A percentile compares a stretch with the other conserved stretches of the same genome.
These are phyloP conservation scores for Chrysogorgia sp. DNA, from an alignment of 92 coral and sea anemone species.

Conservation along the genomic window DNA sequence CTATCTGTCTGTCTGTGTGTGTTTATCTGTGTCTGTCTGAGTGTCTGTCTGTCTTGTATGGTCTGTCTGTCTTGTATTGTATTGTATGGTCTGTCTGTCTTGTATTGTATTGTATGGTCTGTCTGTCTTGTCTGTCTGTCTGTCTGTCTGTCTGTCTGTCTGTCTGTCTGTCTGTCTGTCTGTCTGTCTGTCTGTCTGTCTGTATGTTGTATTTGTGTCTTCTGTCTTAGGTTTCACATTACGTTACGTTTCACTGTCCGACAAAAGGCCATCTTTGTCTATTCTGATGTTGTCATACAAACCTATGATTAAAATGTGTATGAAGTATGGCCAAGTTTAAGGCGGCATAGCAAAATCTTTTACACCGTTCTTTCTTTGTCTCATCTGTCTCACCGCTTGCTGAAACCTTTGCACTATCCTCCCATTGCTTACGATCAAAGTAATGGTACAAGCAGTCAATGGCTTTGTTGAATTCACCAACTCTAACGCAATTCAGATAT, in stretches of 20 bases:
- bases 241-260: background rate
- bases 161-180: no score
- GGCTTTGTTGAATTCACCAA: slow-evolving; percentile 79
- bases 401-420: slow-evolving; percentile 46
- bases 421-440: slow-evolving; percentile 94
- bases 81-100: no score
- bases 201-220: no score
- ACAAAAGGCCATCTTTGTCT: background rate
- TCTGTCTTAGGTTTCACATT: no score
- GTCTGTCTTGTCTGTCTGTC: no score
- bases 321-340: slow-evolving; percentile 87
- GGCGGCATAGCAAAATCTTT: slow-evolving; percentile 96
- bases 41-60: no score
- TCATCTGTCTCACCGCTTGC: slow-evolving; percentile 64
- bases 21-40: no score
- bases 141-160: no score
- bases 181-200: no score
- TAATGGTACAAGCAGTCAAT: slow-evolving; percentile 93
- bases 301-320: slow-evolving; percentile 93
- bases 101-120: no score
- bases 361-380: slow-evolving; percentile 76
- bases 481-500: slow-evolving; percentile 84
- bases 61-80: no score
- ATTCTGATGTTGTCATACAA: background rate
- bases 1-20: no score